Base-by-base conservation (phyloP, 2,113 vertebrate species). In the Falco punctatus region DNA sequence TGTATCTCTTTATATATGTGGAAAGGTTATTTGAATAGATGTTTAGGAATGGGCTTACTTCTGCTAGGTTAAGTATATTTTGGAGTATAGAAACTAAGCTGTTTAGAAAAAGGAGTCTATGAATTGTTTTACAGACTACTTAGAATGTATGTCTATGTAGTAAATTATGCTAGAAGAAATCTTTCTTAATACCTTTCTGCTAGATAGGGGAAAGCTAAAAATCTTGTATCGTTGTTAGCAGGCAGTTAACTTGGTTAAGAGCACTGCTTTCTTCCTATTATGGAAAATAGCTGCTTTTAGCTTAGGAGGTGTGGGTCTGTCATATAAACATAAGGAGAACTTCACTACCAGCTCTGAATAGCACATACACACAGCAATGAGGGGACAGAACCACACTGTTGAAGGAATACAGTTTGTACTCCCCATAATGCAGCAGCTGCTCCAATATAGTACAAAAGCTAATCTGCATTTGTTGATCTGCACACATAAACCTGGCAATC, bases 251-350 rank as follows among this genome's bases (percentile, higher is more conserved):
- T 91, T 75, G 59, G 59, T 90, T 92, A 88, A 79, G 92, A 94
- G 72, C 61, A 22, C 61, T 35, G 32, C 84, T 97, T 96, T 92
- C 93, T 97, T 97, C 97, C 96, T 95, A 93, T 95, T 97, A 97
- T 96, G 94, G 96, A 9, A 90, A 95, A 88, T 42, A 77, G 75
- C 70, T 2, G 6, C 87, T 92, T 96, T 83, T 88, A 90, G 87
- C 86, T 42, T 42, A 85, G 95, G 94, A 96, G 95, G 92, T 96
- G 78, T 94, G 88, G 90, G 64, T 54, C 94, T 77, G 52, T 90
- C 78, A 12, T 54, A 22, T 95, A 96, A 96, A 96, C 92, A 93
- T 48, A 83, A 84, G 93, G 82, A 95, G 89, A 88, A 65, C 77
- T 92, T 90, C 94, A 33, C 89, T 90, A 59, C 86, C 72, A 94